phyloP scores from a whole-genome alignment of 1,140 invertebrate genomes.

The Meloidogyne chitwoodi region DNA sequence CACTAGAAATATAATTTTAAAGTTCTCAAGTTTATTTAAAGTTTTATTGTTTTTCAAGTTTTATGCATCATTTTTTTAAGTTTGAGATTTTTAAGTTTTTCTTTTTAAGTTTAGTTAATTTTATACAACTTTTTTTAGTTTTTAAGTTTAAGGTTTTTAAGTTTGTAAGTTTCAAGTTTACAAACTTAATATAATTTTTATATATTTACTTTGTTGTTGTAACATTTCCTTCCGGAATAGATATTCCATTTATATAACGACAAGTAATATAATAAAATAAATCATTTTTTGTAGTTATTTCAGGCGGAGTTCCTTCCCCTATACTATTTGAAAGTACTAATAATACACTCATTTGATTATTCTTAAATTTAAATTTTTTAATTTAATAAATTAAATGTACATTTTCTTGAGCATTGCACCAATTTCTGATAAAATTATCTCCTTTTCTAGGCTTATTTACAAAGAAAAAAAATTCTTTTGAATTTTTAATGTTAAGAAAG shows the following conservation, averaged over 20 bases:
- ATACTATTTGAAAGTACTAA: constrained; percentile 49
- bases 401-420: constrained; percentile 48
- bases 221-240: not conserved
- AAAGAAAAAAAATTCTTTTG: constrained; percentile 40
- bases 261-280: constrained; percentile 48
- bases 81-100: not conserved
- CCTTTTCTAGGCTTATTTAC: constrained; percentile 31
- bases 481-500: constrained; percentile 33
- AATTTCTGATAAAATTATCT: constrained; percentile 25
- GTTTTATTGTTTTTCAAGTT: not conserved
- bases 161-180: too few relatives aligned
- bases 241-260: constrained; percentile 24
- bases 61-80: too few relatives aligned
- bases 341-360: constrained; percentile 37
- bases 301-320: constrained; percentile 35
- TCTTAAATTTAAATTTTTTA: constrained; percentile 18
- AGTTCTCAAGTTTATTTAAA: not conserved
- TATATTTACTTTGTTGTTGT: not conserved
- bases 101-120: not conserved
- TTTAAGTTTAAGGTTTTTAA: too few relatives aligned
- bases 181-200: too few relatives aligned
- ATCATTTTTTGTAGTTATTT: constrained; percentile 51
- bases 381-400: constrained; percentile 5
- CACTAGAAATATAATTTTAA: too few relatives aligned
- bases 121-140: not conserved